A percentile compares a stretch with the other conserved stretches of the same genome.
Conservation (phyloP, 2,888 invertebrate genomes). For the Stegophylla sp. region DNA sequence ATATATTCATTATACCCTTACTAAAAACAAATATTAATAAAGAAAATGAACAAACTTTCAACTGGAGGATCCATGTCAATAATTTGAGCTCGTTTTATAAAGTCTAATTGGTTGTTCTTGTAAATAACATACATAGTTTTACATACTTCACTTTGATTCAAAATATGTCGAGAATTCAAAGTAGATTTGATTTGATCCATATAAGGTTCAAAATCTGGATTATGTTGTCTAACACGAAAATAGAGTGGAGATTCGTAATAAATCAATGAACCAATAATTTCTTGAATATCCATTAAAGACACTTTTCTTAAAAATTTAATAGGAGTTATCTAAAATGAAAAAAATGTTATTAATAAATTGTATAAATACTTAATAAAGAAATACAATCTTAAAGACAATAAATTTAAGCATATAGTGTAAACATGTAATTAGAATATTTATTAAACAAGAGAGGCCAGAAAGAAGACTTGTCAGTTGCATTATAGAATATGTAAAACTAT, state of each 20-base stretch:
- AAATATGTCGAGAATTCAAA: conserved; percentile 26
- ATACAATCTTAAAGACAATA: too few relatives aligned
- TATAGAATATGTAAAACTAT: too few relatives aligned
- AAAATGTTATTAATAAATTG: too few relatives aligned
- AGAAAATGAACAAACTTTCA: conserved; percentile 30
- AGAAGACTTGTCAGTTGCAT: too few relatives aligned
- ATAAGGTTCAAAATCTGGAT: conserved; percentile 19
- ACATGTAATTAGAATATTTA: too few relatives aligned
- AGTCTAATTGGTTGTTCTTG: neutral
- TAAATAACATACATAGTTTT: conserved; percentile 51
- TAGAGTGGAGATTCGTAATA: conserved; percentile 41
- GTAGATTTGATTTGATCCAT: conserved; percentile 19
- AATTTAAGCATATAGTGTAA: too few relatives aligned
- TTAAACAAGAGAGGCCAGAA: too few relatives aligned
- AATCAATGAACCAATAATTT: conserved; percentile 35
- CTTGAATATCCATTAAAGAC: neutral
- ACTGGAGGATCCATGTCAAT: conserved; percentile 33
- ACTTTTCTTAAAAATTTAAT: conserved; percentile 25
- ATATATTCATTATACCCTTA: neutral
- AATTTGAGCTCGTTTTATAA: conserved; percentile 38
- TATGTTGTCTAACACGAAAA: conserved; percentile 33
- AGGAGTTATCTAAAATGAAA: conserved; percentile 12
- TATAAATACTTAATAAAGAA: too few relatives aligned
- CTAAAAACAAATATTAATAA: neutral
- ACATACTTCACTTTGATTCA: conserved; percentile 32